A percentile compares a stretch with the other conserved stretches of the same genome.
Conservation (phyloP, 2,113 vertebrate species). For the Cairina moschata region DNA sequence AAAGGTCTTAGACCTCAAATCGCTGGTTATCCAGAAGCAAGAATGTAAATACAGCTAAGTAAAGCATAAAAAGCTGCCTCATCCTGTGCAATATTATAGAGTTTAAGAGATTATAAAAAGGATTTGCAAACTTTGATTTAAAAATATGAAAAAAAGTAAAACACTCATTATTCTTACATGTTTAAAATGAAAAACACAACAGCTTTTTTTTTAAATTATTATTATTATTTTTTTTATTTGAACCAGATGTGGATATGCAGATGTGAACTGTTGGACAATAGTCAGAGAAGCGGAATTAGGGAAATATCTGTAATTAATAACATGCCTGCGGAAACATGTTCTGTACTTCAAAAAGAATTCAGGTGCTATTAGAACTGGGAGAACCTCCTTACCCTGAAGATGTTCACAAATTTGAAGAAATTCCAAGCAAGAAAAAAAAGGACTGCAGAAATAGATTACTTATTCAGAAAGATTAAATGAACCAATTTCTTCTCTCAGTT, state of each 20-base stretch:
- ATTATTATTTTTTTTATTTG: constrained; percentile 23
- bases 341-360: constrained; percentile 58
- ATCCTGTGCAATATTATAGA: constrained; percentile 57
- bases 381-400: constrained; percentile 50
- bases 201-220: neutral
- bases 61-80: constrained; percentile 30
- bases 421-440: constrained; percentile 6
- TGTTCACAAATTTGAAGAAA: constrained; percentile 57
- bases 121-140: constrained; percentile 58
- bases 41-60: neutral
- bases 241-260: constrained; percentile 65
- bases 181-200: constrained; percentile 31
- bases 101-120: constrained; percentile 52
- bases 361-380: constrained; percentile 33
- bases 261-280: constrained; percentile 22
- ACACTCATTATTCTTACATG: constrained; percentile 30
- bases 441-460: neutral
- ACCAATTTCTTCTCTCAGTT: constrained; percentile 5
- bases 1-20: constrained; percentile 11
- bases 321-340: constrained; percentile 45
- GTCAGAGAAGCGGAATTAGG: constrained; percentile 35
- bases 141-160: constrained; percentile 65
- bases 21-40: neutral
- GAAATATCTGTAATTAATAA: constrained; percentile 57
- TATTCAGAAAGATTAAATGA: constrained; percentile 43